Conservation (phyloP, 1,140 invertebrate species). For the Orchesella cincta region DNA sequence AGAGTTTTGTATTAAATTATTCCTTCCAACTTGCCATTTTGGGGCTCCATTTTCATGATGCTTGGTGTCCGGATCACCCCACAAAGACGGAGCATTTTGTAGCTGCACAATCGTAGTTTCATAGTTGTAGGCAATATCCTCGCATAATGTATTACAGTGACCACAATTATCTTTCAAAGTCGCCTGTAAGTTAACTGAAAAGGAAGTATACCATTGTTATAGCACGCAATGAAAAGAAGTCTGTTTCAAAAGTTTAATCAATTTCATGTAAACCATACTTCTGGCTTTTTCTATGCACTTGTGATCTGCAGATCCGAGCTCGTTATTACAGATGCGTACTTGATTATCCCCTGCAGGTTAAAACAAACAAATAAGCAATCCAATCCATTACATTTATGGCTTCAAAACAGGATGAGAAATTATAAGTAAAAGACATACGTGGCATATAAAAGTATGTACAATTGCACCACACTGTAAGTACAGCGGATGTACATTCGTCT, state of each 20-base stretch:
- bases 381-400: neutral
- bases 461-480: neutral
- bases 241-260: neutral
- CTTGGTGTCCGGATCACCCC: neutral
- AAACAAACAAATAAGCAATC: neutral
- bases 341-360: neutral
- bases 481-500: neutral
- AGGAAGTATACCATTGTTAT: neutral
- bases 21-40: too few species aligned
- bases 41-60: neutral
- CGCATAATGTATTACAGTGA: neutral
- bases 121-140: conserved; percentile 8
- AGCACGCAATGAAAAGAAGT: neutral
- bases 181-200: neutral
- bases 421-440: neutral
- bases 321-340: neutral
- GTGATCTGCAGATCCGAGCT: neutral
- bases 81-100: neutral
- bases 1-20: neutral
- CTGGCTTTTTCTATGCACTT: neutral
- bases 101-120: neutral
- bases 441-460: conserved; percentile 1
- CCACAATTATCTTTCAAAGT: conserved; percentile 1
- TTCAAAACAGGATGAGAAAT: too few species aligned
- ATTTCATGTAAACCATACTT: neutral